Evolutionary conservation across 2,113 vertebrate species (phyloP).

Genomic region (Lathamus discolor): DNA sequence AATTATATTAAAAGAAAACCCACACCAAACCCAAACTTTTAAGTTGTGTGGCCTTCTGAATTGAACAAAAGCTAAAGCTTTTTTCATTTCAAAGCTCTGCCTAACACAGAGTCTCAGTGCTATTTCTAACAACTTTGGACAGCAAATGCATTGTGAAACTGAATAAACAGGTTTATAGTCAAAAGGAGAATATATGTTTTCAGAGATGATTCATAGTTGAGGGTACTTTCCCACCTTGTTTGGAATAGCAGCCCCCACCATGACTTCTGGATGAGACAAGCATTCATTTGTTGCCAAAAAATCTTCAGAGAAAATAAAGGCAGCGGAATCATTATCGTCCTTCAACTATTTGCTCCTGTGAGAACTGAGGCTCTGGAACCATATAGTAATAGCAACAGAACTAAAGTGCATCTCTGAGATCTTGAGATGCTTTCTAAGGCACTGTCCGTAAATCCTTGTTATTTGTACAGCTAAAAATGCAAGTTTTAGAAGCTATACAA

Average conservation of each 20-base stretch:
- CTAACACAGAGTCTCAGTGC: not conserved
- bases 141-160: not conserved
- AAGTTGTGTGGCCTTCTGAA: not conserved
- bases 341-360: not conserved
- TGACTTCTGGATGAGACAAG: not conserved
- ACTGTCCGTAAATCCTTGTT: not conserved
- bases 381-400: not conserved
- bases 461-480: not conserved
- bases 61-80: not conserved
- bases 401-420: not conserved
- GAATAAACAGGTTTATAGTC: not conserved
- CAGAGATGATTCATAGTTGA: not conserved
- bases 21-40: accelerated
- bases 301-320: not conserved
- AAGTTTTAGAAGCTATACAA: not conserved
- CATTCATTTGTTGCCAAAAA: not conserved
- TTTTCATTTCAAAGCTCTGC: not conserved
- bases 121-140: not conserved
- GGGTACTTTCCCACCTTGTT: not conserved
- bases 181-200: not conserved
- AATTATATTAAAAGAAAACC: not conserved
- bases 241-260: not conserved
- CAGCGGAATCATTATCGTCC: not conserved
- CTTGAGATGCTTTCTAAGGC: not conserved
- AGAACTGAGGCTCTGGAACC: not conserved